Evolutionary conservation across 2,888 invertebrate genomes (phyloP), one percentile per base, ranked within the genome.

Genomic region (Sphaerophoria rueppellii): DNA sequence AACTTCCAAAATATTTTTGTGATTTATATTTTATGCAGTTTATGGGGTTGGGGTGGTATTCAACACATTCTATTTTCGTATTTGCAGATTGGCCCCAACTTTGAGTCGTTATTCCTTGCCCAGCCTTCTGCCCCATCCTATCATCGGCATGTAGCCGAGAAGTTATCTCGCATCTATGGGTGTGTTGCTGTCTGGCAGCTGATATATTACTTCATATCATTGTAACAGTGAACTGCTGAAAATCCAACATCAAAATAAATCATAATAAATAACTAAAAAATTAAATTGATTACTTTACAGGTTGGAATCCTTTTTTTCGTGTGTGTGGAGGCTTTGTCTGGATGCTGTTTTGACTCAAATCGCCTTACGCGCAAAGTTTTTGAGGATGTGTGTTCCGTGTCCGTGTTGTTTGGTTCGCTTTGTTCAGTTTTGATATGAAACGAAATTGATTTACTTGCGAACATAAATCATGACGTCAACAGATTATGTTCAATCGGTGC

Each of bases 211-310:
- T 54, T 54, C 72, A 73, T 61, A 73, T 73, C 76, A 77, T 14
- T 63, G 71, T 48, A 58, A 63, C 57, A 48, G 50, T 43, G 55
- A 55, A 54, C 69, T 73, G 67, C 54, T 57, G 71, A 61, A 80
- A 70, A 80, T 85, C 85, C 85, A 72, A 70, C 76, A 77, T 46
- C 80, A 73, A 77, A 70, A 85, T 85, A 85, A 85, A 85, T 85
- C 85, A 85, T 81, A 80, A 85, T 85, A 85, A 85, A 85, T 85
- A 85, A 85, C 85, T 85, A 81, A 81, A 85, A 85, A 85, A 85
- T 85, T 80, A 81, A 85, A 85, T 85, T 85, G 85, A 85, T 85
- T 80, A 77, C 85, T 81, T 81, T 77, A 77, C 81, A 85, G 85
- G 85, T 85, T 81, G 83, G 43, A 79, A 63, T 70, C 50, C 37